These are phyloP conservation scores for Marcusenius ussheri DNA, from an alignment of 2,113 vertebrate species.

Conservation along the genomic window DNA sequence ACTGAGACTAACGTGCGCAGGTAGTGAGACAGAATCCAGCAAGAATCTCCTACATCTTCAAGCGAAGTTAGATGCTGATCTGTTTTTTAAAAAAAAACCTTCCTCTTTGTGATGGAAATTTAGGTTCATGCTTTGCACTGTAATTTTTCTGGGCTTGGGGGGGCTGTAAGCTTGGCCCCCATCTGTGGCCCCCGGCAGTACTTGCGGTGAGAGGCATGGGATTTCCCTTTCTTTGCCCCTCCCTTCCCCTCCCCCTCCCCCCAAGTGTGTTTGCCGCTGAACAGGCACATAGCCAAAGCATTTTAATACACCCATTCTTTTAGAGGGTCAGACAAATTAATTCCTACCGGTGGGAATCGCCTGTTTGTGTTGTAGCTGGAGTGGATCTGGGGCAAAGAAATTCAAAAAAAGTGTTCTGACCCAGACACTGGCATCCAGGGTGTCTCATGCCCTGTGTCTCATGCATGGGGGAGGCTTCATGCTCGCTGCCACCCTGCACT, in stretches of 20 bases:
- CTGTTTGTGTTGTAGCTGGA: not conserved
- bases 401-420: not conserved
- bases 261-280: not conserved
- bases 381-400: not conserved
- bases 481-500: not conserved
- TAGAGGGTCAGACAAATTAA: not conserved
- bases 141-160: not conserved
- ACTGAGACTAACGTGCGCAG: not conserved
- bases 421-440: not conserved
- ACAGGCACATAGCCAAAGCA: not conserved
- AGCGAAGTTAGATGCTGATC: not conserved
- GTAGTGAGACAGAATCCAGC: not conserved
- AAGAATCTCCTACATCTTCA: not conserved
- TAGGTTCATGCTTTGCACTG: not conserved
- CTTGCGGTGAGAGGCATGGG: slow-evolving; percentile 18
- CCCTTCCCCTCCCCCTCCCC: not conserved
- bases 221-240: slow-evolving; percentile 22
- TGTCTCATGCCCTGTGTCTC: not conserved
- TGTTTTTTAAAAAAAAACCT: not conserved
- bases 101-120: not conserved
- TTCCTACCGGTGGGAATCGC: not conserved
- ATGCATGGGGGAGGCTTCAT: no score
- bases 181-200: slow-evolving; percentile 4
- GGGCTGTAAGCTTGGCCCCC: not conserved
- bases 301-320: not conserved